Evolutionary conservation across 2,797 vertebrate species (phyloP), one percentile per base, ranked within the genome.

Genomic region (Synaphobranchus kaupii): DNA sequence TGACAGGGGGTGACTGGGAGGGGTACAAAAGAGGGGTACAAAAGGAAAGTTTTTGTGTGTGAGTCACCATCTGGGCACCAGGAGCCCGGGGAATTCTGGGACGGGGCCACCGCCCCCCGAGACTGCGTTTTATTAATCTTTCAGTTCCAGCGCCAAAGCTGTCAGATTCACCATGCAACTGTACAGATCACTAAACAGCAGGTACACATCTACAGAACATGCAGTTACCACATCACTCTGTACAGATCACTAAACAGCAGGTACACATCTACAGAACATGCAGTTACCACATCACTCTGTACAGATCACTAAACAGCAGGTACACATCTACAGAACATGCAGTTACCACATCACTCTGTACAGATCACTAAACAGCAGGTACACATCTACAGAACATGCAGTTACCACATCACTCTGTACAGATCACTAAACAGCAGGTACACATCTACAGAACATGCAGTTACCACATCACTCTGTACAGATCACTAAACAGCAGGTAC

Each of bases 1-100:
- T 7, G 50, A 50, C 50, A 50, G 50, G 6, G 10, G 50, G 7
- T 39, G 50, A 50, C 50, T 1, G 48, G 48, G 48, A 7, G 48
- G 48, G 48, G 48, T 5, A 50, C 48, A 7, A 10, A 50, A 1
- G 9, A 10, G 48, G 9, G 5, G 9, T 7, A 50, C 48, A 50
- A 8, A 8, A 8, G n/a, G n/a, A n/a, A n/a, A n/a, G n/a, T n/a
- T n/a, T n/a, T n/a, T 50, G 7, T 71, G 68, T 71, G 68, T 71
- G 68, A 71, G 31, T 86, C 88, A 84, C 86, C 87, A 89, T 48
- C 63, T 56, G 54, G 54, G 54, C 10, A 13, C 13, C 13, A 56
- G 12, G 54, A 56, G 10, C 13, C 1, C 10, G 54, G 10, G 1
- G 54, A 20, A 15, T 56, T 56, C 15, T 8, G 50, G 50, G 50